Base-by-base conservation (phyloP, 2,797 vertebrate species). In the Poecilia wingei region DNA sequence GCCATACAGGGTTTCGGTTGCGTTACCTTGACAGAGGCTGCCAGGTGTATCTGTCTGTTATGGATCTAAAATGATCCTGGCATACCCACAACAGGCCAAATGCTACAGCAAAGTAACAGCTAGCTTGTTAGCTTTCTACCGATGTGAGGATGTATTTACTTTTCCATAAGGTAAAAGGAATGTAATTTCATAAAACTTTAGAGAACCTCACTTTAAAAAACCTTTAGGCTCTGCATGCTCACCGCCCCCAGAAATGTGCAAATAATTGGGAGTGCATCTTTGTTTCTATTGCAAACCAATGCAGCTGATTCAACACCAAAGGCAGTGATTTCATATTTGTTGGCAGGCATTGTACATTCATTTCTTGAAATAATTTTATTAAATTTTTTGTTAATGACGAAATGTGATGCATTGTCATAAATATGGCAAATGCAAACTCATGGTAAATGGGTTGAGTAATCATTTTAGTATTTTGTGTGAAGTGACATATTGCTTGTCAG, bases 331-430 rank as follows among this genome's bases (percentile, higher is more conserved):
- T 66, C 18, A 36, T 66, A 66, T 66, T 66, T 66, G 33, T 36
- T 66, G 61, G 33, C 61, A 66, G 16, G 36, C 80, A 80, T 88
- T 91, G 84, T 82, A 85, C 71, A 86, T 75, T 80, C 57, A 39
- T 74, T 78, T 85, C 74, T 61, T 43, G 55, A 31, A 78, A 76
- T 45, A 6, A 79, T 22, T 39, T 39, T 3, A 6, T 1, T 39
- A 9, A 18, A 12, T 28, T 57, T 77, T 31, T 45, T 66, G 86
- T 86, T 36, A 31, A 20, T 73, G 20, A 25, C 20, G 20, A 74
- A 76, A 68, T 90, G 14, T 70, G 68, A n/a, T 45, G 3, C 6
- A 43, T 43, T 53, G 22, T 53, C 41, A 28, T 86, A 90, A 91
- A 14, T 31, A 61, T 82, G 78, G 87, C 74, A 80, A 79, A 75